Percentiles rank a stretch among this genome's conserved stretches.
Evolutionary conservation across 1,140 invertebrate genomes (phyloP).

Genomic region (Hylaeus anthracinus): DNA sequence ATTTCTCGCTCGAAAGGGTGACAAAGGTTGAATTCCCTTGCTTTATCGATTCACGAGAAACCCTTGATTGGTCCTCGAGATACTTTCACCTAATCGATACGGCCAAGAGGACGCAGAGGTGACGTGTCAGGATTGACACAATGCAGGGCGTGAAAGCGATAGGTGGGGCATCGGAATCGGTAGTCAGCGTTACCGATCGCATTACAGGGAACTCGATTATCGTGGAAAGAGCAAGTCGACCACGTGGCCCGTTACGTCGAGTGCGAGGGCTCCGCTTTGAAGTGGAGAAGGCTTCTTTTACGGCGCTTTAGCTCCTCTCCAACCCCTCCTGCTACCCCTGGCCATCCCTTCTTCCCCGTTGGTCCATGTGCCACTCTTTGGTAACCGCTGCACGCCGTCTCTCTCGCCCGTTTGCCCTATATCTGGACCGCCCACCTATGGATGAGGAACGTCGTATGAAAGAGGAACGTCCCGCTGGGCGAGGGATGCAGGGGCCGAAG

Average conservation of each 20-base stretch:
- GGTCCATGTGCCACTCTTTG: constrained; percentile 4
- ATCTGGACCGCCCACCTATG: constrained; percentile 63
- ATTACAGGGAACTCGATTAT: constrained; percentile 61
- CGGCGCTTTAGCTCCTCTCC: constrained; percentile 46
- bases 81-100: constrained; percentile 22
- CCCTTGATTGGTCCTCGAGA: not conserved
- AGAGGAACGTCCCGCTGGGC: constrained; percentile 37
- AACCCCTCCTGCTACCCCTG: not conserved
- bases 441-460: constrained; percentile 37
- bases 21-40: not conserved
- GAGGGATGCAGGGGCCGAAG: constrained; percentile 30
- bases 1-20: too few relatives aligned
- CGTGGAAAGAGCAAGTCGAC: constrained; percentile 46
- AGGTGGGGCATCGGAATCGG: constrained; percentile 18
- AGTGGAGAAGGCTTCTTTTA: constrained; percentile 69
- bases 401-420: constrained; percentile 53
- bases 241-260: constrained; percentile 47
- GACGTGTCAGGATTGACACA: constrained; percentile 21
- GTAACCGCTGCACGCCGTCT: constrained; percentile 15
- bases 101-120: not conserved
- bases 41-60: not conserved
- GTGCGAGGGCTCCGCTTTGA: constrained; percentile 64
- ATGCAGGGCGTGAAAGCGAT: not conserved
- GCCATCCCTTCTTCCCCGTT: not conserved
- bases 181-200: constrained; percentile 53